Base-by-base conservation (phyloP, 2,888 invertebrate genomes). In the Lacanobia oleracea region DNA sequence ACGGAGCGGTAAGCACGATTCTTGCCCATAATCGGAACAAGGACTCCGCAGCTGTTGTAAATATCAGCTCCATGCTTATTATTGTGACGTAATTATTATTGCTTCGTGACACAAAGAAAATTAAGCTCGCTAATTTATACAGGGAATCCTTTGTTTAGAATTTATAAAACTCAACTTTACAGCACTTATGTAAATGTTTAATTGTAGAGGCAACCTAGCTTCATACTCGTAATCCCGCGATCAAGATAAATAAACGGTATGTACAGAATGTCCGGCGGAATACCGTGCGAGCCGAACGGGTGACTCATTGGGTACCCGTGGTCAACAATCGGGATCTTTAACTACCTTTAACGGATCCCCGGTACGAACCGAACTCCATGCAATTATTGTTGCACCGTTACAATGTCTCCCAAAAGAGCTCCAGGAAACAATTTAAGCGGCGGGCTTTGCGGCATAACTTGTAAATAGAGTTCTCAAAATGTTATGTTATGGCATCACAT, bases 11-110 rank as follows among this genome's bases (percentile, higher is more conserved):
- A 91, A 91, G 94, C 95, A 95, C 95, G 95, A 95, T 91, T 94
- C 94, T 92, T 93, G 93, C 85, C 95, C 95, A 93, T 95, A 95
- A 95, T 94, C 94, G 94, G 95, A 92, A 94, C 95, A 95, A 96
- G 96, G 95, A 94, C 94, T 93, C 86, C 83, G 92, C 94, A 95
- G 94, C 95, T 95, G 95, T 92, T 92, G 94, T 93, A 93, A 95
- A 95, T 94, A 95, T 94, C 93, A 92, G 91, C 88, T 91, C 91
- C 90, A 91, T 92, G 92, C 91, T 94, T 91, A 93, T 93, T 92
- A 93, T 92, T 93, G 92, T 95, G 94, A 94, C 94, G 95, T 94
- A 93, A 94, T 91, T 91, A 90, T 92, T 92, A 91, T 90, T 90
- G 88, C 90, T 89, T 81, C 86, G 89, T 88, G 87, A 89, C 94